phyloP scores from a whole-genome alignment of 2,888 invertebrate species.

The Branchipolynoe longqiensis region DNA sequence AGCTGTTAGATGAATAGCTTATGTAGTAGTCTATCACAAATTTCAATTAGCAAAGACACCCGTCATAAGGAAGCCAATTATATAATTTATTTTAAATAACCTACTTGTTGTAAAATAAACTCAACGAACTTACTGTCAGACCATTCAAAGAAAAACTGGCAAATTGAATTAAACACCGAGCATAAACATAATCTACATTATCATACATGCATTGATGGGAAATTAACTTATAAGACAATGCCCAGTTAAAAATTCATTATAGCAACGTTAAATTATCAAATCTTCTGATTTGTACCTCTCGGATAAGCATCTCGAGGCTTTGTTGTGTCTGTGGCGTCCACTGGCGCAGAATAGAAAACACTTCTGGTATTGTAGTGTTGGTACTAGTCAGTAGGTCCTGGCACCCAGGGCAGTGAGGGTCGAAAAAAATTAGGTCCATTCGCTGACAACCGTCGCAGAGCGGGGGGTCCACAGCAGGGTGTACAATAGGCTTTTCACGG shows the following conservation, averaged over 20 bases:
- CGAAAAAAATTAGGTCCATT: constrained; percentile 82
- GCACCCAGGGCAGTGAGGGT: constrained; percentile 82
- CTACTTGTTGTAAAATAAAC: too few relatives aligned
- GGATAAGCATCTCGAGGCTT: constrained; percentile 81
- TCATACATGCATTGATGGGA: neutral
- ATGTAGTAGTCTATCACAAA: too few relatives aligned
- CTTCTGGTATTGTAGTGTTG: constrained; percentile 81
- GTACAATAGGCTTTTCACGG: constrained; percentile 77
- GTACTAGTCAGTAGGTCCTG: constrained; percentile 78
- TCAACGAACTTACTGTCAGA: too few relatives aligned
- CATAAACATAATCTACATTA: too few relatives aligned
- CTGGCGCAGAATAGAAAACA: constrained; percentile 83
- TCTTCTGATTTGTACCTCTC: constrained; percentile 78
- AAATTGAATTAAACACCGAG: too few relatives aligned
- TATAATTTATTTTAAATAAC: too few relatives aligned
- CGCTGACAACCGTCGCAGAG: constrained; percentile 82
- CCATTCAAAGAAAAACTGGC: too few relatives aligned
- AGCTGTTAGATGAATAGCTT: too few relatives aligned
- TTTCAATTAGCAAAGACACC: too few relatives aligned
- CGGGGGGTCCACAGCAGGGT: constrained; percentile 82
- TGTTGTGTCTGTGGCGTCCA: constrained; percentile 84
- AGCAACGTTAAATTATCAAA: neutral
- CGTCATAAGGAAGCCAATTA: too few relatives aligned
- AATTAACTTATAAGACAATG: too few relatives aligned
- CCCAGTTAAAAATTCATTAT: constrained; percentile 20